Evolutionary conservation across 1,140 invertebrate genomes (phyloP).

Genomic region (Drosophila dunni): DNA sequence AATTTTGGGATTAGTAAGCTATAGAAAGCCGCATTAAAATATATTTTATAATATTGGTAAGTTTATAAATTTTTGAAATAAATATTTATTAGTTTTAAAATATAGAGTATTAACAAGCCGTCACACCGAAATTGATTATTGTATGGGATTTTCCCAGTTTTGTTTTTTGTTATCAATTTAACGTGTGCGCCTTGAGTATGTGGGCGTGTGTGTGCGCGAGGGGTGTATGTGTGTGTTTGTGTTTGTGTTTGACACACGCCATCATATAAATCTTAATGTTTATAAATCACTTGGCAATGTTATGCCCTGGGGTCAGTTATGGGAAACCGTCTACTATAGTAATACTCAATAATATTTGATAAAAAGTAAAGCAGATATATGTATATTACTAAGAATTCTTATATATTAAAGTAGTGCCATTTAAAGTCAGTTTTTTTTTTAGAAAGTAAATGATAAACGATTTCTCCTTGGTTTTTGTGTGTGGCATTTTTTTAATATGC

Average conservation of each 20-base stretch:
- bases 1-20: not conserved
- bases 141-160: not conserved
- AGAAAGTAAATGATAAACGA: not conserved
- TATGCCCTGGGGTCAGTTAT: constrained; percentile 48
- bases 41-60: not conserved
- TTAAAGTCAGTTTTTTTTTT: no score
- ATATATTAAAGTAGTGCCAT: not conserved
- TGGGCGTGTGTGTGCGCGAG: constrained; percentile 52
- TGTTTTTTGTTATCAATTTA: constrained; percentile 76
- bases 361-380: constrained; percentile 2
- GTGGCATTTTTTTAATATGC: constrained; percentile 68
- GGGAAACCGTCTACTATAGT: not conserved
- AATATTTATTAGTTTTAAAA: no score
- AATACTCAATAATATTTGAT: not conserved
- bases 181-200: constrained; percentile 67
- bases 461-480: constrained; percentile 10
- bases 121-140: not conserved
- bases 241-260: constrained; percentile 53
- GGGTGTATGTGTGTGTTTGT: constrained; percentile 41
- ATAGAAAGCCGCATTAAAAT: not conserved
- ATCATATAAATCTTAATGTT: constrained; percentile 79
- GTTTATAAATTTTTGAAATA: not conserved
- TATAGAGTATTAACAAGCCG: not conserved
- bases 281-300: constrained; percentile 67
- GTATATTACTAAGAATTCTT: not conserved